Conservation (phyloP, 2,888 invertebrate species). For the Itoplectis maculator region DNA sequence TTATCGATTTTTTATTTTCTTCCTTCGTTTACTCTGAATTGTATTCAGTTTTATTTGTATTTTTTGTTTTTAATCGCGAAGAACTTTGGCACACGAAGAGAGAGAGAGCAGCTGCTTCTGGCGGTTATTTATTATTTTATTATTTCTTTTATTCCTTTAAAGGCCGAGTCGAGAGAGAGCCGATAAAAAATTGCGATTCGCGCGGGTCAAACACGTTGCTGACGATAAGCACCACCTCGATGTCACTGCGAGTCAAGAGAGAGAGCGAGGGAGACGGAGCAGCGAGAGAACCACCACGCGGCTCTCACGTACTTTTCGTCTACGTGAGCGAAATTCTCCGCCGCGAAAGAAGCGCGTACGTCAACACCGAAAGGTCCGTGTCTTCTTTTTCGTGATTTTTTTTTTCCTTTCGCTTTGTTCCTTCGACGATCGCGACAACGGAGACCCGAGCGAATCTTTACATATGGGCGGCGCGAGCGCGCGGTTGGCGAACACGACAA, state of each 20-base stretch:
- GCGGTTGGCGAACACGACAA: conserved; percentile 19
- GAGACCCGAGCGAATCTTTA: conserved; percentile 36
- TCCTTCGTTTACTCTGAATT: no score
- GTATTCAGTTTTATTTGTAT: not conserved
- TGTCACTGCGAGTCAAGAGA: not conserved
- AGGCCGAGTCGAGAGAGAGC: not conserved
- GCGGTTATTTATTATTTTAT: no score
- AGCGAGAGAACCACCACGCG: conserved; percentile 7
- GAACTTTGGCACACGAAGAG: not conserved
- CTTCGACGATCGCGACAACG: not conserved
- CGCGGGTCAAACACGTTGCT: conserved; percentile 33
- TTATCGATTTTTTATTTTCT: no score
- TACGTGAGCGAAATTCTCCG: conserved; percentile 4
- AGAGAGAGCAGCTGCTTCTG: not conserved
- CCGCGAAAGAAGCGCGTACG: not conserved
- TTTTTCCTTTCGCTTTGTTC: no score
- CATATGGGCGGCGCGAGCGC: conserved; percentile 45
- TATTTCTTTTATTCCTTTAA: no score
- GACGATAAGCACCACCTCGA: conserved; percentile 39
- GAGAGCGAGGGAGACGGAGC: no score
- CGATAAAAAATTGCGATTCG: conserved; percentile 25
- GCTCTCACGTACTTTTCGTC: conserved; percentile 34
- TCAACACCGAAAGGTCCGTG: no score
- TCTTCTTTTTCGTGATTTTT: no score
- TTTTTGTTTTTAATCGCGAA: not conserved